Evolutionary conservation across 2,888 invertebrate species (phyloP).

Genomic region (Agriopis leucophaearia): DNA sequence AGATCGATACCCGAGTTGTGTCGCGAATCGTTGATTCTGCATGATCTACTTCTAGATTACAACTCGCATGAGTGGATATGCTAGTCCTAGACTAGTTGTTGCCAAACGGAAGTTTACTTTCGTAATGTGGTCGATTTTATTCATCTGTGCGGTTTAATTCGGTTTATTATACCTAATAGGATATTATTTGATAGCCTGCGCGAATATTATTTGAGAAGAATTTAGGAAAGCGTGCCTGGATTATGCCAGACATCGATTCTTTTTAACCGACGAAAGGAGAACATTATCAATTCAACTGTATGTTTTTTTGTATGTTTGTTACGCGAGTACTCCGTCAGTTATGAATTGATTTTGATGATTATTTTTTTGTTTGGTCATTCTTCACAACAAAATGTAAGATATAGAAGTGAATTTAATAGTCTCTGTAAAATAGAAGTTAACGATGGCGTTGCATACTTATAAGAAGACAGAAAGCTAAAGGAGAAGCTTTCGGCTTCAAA

Average conservation of each 20-base stretch:
- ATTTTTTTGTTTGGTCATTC: no score
- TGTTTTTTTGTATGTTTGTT: no score
- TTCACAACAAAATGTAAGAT: not conserved
- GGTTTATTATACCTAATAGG: not conserved
- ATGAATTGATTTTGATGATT: no score
- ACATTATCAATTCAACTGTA: no score
- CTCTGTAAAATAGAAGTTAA: not conserved
- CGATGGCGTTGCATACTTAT: not conserved
- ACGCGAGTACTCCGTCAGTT: no score
- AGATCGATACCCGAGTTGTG: constrained; percentile 34
- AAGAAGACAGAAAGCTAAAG: constrained; percentile 3
- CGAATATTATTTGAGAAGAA: not conserved
- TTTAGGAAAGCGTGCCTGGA: not conserved
- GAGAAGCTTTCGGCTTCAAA: not conserved
- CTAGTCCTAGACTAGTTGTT: constrained; percentile 30
- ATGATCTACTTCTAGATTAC: constrained; percentile 32
- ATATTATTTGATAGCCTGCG: not conserved
- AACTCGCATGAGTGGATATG: constrained; percentile 33
- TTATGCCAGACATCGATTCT: not conserved
- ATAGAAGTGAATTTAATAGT: not conserved
- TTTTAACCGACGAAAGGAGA: no score
- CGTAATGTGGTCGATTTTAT: constrained; percentile 8
- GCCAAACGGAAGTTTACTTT: constrained; percentile 45
- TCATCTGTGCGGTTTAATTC: not conserved
- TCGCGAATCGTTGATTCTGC: constrained; percentile 37